Conservation (phyloP, 2,888 invertebrate species). For the Orthosia incerta region DNA sequence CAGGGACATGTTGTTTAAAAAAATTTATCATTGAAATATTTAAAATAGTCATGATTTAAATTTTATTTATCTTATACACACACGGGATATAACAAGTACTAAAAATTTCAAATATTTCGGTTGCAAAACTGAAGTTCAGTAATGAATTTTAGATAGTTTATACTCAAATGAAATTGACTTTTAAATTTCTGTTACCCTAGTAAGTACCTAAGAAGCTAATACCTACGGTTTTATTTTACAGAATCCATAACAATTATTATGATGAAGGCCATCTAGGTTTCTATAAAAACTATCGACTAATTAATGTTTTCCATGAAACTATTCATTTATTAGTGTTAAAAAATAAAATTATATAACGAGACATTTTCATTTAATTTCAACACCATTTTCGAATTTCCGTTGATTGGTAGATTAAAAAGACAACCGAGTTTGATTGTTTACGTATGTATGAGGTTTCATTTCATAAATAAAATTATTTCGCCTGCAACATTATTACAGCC, state of each 20-base stretch:
- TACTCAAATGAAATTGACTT: neutral
- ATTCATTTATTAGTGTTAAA: neutral
- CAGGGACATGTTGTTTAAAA: too few species aligned
- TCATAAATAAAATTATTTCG: too few species aligned
- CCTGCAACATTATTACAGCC: too few species aligned
- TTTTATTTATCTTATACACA: too few species aligned
- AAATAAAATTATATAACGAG: too few species aligned
- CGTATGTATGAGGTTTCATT: too few species aligned
- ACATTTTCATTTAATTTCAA: neutral
- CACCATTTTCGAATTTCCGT: neutral
- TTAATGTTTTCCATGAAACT: neutral
- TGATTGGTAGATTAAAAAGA: neutral
- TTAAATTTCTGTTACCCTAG: neutral
- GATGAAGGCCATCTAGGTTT: neutral
- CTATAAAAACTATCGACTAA: neutral
- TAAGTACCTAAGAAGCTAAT: neutral
- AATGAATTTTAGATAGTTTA: neutral
- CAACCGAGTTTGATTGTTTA: too few species aligned
- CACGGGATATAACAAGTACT: too few species aligned
- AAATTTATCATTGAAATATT: too few species aligned
- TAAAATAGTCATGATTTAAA: too few species aligned
- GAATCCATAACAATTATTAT: slow-evolving; percentile 1
- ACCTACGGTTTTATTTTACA: slow-evolving; percentile 2
- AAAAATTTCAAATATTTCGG: too few species aligned
- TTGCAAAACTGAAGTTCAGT: too few species aligned